Evolutionary conservation across 2,888 invertebrate species (phyloP).

Genomic region (Rotaria sp.): DNA sequence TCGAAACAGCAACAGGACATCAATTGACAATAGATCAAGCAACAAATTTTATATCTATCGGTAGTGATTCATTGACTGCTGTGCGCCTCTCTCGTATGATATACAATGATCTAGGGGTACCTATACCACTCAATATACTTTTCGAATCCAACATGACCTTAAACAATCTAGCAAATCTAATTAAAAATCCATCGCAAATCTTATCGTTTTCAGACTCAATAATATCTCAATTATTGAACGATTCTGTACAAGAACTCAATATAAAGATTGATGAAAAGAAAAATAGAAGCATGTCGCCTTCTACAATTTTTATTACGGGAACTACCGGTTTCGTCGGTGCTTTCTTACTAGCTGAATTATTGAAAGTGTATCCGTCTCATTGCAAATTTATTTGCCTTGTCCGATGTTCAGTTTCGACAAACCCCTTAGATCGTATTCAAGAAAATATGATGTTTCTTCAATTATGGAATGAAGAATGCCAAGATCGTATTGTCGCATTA

Average conservation of each 20-base stretch:
- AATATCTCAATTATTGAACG: not conserved
- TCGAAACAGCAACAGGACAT: not conserved
- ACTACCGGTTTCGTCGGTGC: not conserved
- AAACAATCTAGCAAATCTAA: not conserved
- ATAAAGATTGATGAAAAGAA: not conserved
- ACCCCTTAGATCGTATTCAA: not conserved
- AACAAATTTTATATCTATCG: not conserved
- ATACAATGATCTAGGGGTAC: not conserved
- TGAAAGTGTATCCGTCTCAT: not conserved
- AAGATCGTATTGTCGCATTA: not conserved
- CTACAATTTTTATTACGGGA: not conserved
- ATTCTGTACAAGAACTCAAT: not conserved
- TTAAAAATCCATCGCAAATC: not conserved
- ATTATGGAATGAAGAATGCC: not conserved
- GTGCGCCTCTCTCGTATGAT: not conserved
- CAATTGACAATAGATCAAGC: too few species aligned
- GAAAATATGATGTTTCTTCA: not conserved
- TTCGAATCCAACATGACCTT: not conserved
- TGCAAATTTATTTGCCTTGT: not conserved
- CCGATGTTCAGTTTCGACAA: not conserved
- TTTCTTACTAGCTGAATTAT: not conserved
- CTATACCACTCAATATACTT: not conserved
- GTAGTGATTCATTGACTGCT: not conserved
- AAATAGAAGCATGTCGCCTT: not conserved
- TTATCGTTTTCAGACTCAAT: not conserved